These are phyloP conservation scores for Hyles euphorbiae DNA, from an alignment of 1,140 invertebrate genomes.

Conservation along the genomic window DNA sequence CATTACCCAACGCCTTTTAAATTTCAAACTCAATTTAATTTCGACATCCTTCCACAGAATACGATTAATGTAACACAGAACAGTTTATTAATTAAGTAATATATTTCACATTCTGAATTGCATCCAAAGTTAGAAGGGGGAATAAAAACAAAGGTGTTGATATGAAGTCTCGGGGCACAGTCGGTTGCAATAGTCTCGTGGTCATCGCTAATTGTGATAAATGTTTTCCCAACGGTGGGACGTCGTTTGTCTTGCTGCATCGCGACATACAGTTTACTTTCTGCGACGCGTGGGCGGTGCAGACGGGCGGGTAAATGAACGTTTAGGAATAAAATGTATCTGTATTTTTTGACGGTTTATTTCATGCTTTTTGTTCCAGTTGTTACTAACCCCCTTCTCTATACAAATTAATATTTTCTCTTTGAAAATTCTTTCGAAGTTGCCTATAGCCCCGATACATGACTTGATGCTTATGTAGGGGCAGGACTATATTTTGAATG, in stretches of 20 bases:
- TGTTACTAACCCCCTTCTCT: too few species aligned
- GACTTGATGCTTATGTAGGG: too few species aligned
- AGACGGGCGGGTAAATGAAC: too few species aligned
- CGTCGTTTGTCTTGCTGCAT: conserved; percentile 7
- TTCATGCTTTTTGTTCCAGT: too few species aligned
- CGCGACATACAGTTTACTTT: conserved; percentile 8
- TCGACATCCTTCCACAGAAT: background rate
- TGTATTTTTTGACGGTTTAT: too few species aligned
- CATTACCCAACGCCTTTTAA: background rate
- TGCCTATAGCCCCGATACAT: too few species aligned
- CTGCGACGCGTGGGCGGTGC: background rate
- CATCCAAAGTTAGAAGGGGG: background rate
- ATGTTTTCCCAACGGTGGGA: background rate
- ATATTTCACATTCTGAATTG: background rate
- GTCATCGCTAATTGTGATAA: conserved; percentile 10
- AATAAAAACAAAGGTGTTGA: background rate
- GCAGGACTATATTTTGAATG: too few species aligned
- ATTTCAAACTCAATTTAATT: background rate
- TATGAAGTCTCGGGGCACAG: background rate
- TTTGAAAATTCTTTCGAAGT: too few species aligned
- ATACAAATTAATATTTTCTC: too few species aligned
- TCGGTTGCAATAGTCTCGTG: conserved; percentile 12
- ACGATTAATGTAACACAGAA: background rate
- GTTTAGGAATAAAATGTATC: too few species aligned
- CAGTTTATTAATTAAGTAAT: background rate